These are phyloP conservation scores for Scomber scombrus DNA, from an alignment of 2,113 vertebrate genomes.

Conservation along the genomic window DNA sequence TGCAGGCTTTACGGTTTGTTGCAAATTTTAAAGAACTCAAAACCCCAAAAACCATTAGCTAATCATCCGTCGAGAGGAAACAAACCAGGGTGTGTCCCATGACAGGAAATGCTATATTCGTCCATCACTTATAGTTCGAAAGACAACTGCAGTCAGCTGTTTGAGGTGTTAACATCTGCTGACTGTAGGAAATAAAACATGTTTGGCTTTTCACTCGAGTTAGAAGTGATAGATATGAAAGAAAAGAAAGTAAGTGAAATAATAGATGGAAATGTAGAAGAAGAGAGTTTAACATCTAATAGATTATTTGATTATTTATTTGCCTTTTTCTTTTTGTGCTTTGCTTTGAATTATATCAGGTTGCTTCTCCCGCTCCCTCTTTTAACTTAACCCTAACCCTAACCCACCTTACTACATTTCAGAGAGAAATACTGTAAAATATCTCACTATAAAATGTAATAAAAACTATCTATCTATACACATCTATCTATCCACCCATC, in stretches of 20 bases:
- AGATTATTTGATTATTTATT: too few species aligned
- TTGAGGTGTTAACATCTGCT: conserved; percentile 9
- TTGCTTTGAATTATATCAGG: too few species aligned
- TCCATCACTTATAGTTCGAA: conserved; percentile 7
- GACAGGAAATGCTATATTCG: conserved; percentile 42
- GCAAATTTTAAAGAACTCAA: background rate
- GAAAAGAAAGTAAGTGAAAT: background rate
- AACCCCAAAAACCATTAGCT: background rate
- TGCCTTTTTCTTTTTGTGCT: too few species aligned
- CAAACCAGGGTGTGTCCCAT: conserved; percentile 31
- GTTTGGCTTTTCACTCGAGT: background rate
- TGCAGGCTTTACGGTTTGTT: background rate
- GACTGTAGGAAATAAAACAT: background rate
- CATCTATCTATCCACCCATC: too few species aligned
- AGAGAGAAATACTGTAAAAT: too few species aligned
- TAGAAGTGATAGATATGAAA: too few species aligned
- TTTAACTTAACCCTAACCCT: too few species aligned
- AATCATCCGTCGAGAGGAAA: background rate
- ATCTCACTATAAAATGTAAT: too few species aligned
- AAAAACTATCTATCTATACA: too few species aligned
- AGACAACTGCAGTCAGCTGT: conserved; percentile 17
- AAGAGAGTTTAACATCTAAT: background rate
- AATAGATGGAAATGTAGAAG: too few species aligned
- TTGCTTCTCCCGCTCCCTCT: too few species aligned
- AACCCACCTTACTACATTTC: too few species aligned